Evolutionary conservation across 1,140 invertebrate genomes (phyloP).

Genomic region (Drosophila tropicalis): DNA sequence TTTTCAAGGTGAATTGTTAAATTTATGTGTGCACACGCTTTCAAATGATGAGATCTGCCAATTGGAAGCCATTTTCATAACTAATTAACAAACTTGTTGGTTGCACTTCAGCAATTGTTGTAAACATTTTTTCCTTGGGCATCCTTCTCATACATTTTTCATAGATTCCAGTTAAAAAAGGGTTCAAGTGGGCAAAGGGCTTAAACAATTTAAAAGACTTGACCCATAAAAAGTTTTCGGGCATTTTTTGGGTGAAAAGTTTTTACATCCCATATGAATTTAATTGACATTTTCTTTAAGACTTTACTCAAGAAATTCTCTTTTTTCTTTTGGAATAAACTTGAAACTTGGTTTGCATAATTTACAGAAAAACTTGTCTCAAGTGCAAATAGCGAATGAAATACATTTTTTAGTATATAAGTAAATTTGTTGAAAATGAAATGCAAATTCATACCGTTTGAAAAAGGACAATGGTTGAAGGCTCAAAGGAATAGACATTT

Average conservation of each 20-base stretch:
- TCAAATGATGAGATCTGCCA: constrained; percentile 40
- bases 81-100: constrained; percentile 66
- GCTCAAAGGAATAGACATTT: no score
- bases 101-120: constrained; percentile 52
- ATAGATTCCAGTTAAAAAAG: not conserved
- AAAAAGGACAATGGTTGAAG: no score
- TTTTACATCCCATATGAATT: constrained; percentile 23
- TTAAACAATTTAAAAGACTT: not conserved
- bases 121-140: no score
- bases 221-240: constrained; percentile 38
- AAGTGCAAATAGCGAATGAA: constrained; percentile 5
- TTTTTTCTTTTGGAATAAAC: not conserved
- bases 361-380: not conserved
- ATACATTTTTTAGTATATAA: not conserved
- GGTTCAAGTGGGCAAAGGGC: constrained; percentile 39
- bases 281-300: not conserved
- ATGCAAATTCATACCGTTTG: no score
- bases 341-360: constrained; percentile 1
- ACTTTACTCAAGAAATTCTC: no score
- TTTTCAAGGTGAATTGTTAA: constrained; percentile 60
- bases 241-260: constrained; percentile 63
- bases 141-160: constrained; percentile 3
- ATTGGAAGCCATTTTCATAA: constrained; percentile 39
- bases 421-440: not conserved
- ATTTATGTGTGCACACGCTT: constrained; percentile 58